Evolutionary conservation across 92 coral and sea anemone species (phyloP).

Genomic region (Diadumene lineata): DNA sequence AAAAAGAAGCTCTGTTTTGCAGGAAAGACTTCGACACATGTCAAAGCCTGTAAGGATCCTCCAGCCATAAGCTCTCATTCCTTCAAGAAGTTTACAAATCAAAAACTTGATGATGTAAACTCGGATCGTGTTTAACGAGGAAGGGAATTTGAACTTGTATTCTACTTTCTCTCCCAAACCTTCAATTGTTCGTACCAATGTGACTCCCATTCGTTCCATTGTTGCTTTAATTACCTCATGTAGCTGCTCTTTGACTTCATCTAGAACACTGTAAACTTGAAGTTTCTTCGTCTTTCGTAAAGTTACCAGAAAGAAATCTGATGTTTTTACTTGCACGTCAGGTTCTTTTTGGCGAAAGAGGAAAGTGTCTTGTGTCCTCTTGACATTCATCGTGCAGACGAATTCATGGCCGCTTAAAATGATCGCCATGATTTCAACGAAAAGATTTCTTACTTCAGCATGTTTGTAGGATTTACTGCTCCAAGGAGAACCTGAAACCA

Average conservation of each 20-base stretch:
- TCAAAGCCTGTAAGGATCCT: slow-evolving; percentile 18
- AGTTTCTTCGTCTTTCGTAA: slow-evolving; percentile 20
- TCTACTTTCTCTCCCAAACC: not conserved
- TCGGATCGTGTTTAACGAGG: not conserved
- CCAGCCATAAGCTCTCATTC: slow-evolving; percentile 19
- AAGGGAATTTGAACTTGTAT: slow-evolving; percentile 15
- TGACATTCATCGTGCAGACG: slow-evolving; percentile 24
- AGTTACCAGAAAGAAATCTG: slow-evolving; percentile 14
- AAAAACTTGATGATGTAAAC: slow-evolving; percentile 23
- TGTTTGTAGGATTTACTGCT: not conserved
- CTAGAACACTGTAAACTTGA: slow-evolving; percentile 20
- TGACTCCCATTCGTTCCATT: not conserved
- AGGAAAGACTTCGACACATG: slow-evolving; percentile 18
- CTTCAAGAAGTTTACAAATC: slow-evolving; percentile 24
- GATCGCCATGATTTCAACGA: not conserved
- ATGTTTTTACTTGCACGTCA: not conserved
- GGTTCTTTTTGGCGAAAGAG: not conserved
- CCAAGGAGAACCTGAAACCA: slow-evolving; percentile 6
- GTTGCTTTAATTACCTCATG: not conserved
- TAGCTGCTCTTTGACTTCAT: not conserved
- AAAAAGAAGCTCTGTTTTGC: slow-evolving; percentile 28
- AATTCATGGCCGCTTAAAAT: not conserved
- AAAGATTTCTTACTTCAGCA: slow-evolving; percentile 5
- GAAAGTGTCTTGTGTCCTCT: slow-evolving; percentile 19
- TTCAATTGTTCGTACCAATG: not conserved